Conservation (phyloP, 2,797 vertebrate species). For the Loriculus beryllinus region DNA sequence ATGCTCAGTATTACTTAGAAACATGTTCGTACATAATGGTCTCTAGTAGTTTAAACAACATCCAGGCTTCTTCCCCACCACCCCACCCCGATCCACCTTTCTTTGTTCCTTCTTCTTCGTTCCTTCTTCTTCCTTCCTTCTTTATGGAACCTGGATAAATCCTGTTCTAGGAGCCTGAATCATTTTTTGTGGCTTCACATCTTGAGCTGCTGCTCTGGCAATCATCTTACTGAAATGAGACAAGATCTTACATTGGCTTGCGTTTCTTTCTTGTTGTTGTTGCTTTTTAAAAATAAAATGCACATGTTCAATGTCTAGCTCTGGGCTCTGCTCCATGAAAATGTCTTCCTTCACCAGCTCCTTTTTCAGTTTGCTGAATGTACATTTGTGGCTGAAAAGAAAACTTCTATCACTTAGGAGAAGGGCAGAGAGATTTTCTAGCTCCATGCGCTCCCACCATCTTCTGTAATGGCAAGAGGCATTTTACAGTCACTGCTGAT, state of each 20-base stretch:
- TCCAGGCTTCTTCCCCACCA: background rate
- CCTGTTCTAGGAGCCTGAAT: background rate
- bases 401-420: background rate
- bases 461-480: background rate
- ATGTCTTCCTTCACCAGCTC: background rate
- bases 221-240: background rate
- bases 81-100: background rate
- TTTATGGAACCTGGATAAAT: background rate
- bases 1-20: background rate
- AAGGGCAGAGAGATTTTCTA: background rate
- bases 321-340: background rate
- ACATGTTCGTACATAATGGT: background rate
- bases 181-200: background rate
- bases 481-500: background rate
- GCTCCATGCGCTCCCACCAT: background rate
- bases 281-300: background rate
- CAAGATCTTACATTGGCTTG: background rate
- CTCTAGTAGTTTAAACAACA: background rate
- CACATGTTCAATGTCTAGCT: background rate
- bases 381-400: background rate
- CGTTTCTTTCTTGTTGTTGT: background rate
- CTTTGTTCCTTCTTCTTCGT: background rate
- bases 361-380: background rate
- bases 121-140: background rate
- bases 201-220: background rate